Conservation (phyloP, 2,888 invertebrate species). For the Mythimna albipuncta region DNA sequence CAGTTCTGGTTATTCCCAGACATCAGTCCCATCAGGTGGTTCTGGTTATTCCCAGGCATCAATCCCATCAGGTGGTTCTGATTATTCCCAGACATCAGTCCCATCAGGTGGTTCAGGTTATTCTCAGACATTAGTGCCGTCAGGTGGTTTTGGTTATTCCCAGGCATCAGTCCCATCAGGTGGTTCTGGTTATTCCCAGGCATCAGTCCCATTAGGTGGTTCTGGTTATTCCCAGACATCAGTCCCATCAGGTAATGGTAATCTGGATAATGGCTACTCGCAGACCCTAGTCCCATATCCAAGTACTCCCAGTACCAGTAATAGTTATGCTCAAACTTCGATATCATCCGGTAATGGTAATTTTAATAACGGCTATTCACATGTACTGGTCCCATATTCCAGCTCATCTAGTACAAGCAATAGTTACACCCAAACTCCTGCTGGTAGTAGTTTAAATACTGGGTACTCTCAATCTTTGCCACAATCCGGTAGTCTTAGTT, state of each 20-base stretch:
- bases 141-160: neutral
- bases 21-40: no score
- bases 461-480: constrained; percentile 15
- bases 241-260: neutral
- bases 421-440: constrained; percentile 3
- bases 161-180: neutral
- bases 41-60: neutral
- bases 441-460: constrained; percentile 6
- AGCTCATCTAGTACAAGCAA: constrained; percentile 7
- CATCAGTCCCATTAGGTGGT: neutral
- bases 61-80: neutral
- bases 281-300: constrained; percentile 23
- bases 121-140: neutral
- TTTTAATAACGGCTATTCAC: constrained; percentile 7
- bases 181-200: neutral
- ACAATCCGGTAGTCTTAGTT: constrained; percentile 5
- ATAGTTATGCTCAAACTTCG: constrained; percentile 18
- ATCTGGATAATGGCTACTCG: constrained; percentile 16
- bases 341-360: constrained; percentile 2
- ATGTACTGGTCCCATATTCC: constrained; percentile 5
- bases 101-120: neutral
- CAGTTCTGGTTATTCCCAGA: constrained; percentile 1
- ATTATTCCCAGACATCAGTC: neutral
- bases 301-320: constrained; percentile 9
- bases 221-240: constrained; percentile 1